Evolutionary conservation across 2,888 invertebrate genomes (phyloP).

Genomic region (Calameuta idolon): DNA sequence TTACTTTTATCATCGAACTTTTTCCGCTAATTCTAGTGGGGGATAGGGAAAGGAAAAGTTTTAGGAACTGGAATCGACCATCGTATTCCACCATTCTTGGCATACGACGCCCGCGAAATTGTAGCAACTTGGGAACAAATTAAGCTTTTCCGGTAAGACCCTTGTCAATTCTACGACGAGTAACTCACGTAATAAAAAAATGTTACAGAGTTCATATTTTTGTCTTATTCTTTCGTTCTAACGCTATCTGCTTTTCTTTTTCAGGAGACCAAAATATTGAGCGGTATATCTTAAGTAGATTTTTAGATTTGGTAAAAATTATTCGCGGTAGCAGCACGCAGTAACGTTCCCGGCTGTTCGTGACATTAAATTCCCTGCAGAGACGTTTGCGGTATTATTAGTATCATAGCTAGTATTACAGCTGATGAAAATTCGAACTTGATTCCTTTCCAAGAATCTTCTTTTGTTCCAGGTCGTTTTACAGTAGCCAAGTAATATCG

Average conservation of each 20-base stretch:
- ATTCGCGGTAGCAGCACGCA: too few species aligned
- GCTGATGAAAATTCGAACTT: background rate
- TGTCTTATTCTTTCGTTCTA: too few species aligned
- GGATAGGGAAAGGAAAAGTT: background rate
- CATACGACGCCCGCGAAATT: slow-evolving; percentile 44
- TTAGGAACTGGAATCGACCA: slow-evolving; percentile 34
- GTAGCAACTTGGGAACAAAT: slow-evolving; percentile 36
- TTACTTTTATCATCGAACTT: too few species aligned
- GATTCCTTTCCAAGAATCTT: background rate
- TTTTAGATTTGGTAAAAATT: too few species aligned
- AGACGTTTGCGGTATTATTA: background rate
- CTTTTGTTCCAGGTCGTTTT: background rate
- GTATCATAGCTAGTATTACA: background rate
- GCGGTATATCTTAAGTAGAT: too few species aligned
- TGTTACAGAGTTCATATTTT: too few species aligned
- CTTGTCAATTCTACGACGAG: too few species aligned
- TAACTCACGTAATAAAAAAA: too few species aligned
- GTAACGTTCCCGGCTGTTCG: too few species aligned
- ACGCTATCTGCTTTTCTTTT: too few species aligned
- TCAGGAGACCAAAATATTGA: too few species aligned
- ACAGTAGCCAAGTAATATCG: slow-evolving; percentile 24
- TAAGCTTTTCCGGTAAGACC: slow-evolving; percentile 32
- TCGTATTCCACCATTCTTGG: slow-evolving; percentile 37
- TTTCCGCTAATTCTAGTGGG: background rate
- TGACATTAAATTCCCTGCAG: too few species aligned